Conservation (phyloP, 2,888 invertebrate genomes). For the Mythimna lalbum region DNA sequence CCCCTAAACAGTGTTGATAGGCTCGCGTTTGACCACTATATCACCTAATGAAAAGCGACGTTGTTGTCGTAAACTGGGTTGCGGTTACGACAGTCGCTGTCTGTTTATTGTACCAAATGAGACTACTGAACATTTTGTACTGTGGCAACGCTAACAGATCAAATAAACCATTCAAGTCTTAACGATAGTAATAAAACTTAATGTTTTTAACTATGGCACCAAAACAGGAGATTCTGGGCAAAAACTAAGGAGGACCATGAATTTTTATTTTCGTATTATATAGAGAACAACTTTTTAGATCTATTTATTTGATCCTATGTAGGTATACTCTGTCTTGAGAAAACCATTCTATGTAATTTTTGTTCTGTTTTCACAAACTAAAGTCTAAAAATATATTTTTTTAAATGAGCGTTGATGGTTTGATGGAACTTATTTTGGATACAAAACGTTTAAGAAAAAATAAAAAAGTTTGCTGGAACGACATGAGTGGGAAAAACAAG, state of each 20-base stretch:
- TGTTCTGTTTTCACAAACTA: not conserved
- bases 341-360: not conserved
- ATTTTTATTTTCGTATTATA: slow-evolving; percentile 51
- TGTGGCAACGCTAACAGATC: slow-evolving; percentile 48
- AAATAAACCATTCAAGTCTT: slow-evolving; percentile 55
- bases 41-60: no score
- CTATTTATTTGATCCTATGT: slow-evolving; percentile 25
- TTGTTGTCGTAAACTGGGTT: no score
- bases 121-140: slow-evolving; percentile 23
- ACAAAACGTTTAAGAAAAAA: no score
- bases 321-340: not conserved
- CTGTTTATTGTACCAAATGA: not conserved
- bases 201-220: slow-evolving; percentile 59
- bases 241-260: slow-evolving; percentile 47
- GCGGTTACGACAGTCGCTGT: no score
- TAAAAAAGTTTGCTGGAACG: no score
- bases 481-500: no score
- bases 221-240: slow-evolving; percentile 53
- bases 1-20: no score
- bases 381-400: no score
- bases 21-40: no score
- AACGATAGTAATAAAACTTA: slow-evolving; percentile 58
- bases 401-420: no score
- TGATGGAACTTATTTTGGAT: no score
- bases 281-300: slow-evolving; percentile 33